Evolutionary conservation across 2,888 invertebrate genomes (phyloP).

Genomic region (Ametastegia equiseti): DNA sequence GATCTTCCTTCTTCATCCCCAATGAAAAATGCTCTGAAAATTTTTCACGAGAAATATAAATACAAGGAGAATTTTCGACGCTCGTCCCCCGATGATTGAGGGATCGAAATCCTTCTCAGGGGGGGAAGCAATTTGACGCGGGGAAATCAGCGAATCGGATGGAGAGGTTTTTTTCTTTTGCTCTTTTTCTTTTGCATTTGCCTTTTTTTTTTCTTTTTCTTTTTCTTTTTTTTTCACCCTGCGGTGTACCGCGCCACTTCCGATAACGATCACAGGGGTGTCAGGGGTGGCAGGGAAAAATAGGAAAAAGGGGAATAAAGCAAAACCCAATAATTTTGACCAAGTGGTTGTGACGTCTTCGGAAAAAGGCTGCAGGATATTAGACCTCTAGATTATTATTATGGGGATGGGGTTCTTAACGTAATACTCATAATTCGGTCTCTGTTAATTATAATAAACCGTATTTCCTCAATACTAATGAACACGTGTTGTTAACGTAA

Average conservation of each 20-base stretch:
- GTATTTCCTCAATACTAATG: no score
- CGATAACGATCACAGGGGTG: not conserved
- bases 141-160: not conserved
- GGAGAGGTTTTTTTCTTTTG: not conserved
- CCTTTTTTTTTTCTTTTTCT: not conserved
- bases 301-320: no score
- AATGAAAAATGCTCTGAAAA: not conserved
- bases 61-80: constrained; percentile 5
- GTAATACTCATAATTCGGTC: not conserved
- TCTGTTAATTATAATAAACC: not conserved
- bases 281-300: not conserved
- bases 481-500: no score
- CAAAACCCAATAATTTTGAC: not conserved
- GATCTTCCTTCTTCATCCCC: not conserved
- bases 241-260: not conserved
- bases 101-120: constrained; percentile 8
- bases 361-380: not conserved
- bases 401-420: not conserved
- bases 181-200: not conserved
- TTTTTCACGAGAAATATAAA: constrained; percentile 1
- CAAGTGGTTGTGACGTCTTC: not conserved
- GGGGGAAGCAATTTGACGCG: not conserved
- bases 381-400: not conserved
- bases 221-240: not conserved
- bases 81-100: constrained; percentile 6